Conservation (phyloP, 2,113 vertebrate genomes). For the Xiphophorus maculatus region DNA sequence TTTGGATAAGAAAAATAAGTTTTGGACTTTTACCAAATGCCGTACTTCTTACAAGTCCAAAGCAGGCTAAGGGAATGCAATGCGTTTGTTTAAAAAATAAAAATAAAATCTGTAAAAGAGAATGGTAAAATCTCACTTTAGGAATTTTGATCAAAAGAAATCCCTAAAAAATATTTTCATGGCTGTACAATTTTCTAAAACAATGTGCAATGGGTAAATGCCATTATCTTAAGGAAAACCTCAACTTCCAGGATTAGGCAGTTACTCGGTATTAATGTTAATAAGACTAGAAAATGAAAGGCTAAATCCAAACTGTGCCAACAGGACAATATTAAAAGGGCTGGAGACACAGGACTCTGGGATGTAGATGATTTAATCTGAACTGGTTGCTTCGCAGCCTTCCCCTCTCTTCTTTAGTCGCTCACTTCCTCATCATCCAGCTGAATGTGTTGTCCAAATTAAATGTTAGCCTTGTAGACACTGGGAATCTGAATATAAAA, state of each 20-base stretch:
- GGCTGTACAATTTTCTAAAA: no score
- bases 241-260: no score
- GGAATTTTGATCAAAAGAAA: no score
- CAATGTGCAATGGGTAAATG: no score
- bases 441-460: constrained; percentile 65
- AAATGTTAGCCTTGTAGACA: constrained; percentile 47
- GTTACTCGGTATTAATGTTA: neutral
- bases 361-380: constrained; percentile 52
- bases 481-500: constrained; percentile 18
- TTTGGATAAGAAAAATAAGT: neutral
- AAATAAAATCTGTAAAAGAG: no score
- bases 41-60: neutral
- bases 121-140: no score
- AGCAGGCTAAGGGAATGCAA: rapidly evolving
- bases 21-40: neutral
- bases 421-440: constrained; percentile 51
- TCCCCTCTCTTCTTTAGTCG: constrained; percentile 30
- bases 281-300: neutral
- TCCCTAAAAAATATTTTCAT: no score
- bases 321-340: neutral
- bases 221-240: no score
- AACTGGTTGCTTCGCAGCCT: constrained; percentile 65
- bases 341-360: constrained; percentile 18
- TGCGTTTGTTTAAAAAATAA: neutral
- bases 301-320: neutral